Percentiles rank a stretch among this genome's conserved stretches.
phyloP scores from a whole-genome alignment of 2,797 vertebrate genomes.

The Pachyuromys duprasi region DNA sequence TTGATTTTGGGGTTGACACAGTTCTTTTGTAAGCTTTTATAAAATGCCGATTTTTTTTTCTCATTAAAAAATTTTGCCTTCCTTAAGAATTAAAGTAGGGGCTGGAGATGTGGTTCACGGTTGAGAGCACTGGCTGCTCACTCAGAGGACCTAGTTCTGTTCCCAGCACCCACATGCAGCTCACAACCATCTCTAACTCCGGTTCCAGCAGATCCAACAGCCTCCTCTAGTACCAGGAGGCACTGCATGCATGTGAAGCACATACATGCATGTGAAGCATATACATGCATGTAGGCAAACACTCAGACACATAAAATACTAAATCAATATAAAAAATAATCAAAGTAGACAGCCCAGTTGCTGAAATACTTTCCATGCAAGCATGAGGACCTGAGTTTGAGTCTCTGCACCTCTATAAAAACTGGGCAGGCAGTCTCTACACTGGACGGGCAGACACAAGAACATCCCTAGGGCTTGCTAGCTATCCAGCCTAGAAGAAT shows the following conservation, averaged over 20 bases:
- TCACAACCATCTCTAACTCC: background rate
- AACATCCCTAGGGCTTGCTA: background rate
- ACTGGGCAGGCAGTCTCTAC: background rate
- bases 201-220: background rate
- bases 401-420: background rate
- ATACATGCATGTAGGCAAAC: background rate
- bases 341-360: background rate
- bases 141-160: background rate
- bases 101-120: too few species aligned
- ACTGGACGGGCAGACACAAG: background rate
- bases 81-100: background rate
- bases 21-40: background rate
- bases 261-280: background rate
- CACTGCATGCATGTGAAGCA: background rate
- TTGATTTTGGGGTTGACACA: background rate
- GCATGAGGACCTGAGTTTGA: too few species aligned
- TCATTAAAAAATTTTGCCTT: background rate
- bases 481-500: background rate
- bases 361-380: background rate
- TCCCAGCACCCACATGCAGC: background rate
- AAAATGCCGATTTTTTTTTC: background rate
- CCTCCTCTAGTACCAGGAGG: background rate
- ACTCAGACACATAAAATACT: background rate
- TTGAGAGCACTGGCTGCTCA: background rate
- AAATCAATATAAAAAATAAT: background rate